phyloP scores from a whole-genome alignment of 2,888 invertebrate species.

The Tipula lateralis region DNA sequence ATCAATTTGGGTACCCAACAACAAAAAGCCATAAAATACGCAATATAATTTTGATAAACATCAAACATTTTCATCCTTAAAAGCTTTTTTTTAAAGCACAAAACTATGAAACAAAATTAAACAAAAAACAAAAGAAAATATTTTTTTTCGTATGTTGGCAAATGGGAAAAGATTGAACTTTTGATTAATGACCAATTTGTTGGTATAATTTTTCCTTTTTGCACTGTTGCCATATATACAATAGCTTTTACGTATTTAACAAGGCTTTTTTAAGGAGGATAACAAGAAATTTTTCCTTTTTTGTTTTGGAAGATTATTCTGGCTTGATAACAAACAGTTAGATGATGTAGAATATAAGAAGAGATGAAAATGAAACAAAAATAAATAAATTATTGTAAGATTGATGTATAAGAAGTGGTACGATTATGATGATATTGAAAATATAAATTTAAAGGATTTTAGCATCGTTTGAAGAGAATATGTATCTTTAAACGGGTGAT shows the following conservation, averaged over 20 bases:
- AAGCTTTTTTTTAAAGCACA: background rate
- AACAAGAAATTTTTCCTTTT: background rate
- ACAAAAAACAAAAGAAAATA: background rate
- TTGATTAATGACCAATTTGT: slow-evolving; percentile 24
- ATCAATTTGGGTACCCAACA: background rate
- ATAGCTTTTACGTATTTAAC: slow-evolving; percentile 14
- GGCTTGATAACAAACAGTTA: background rate
- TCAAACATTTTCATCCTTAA: slow-evolving; percentile 9
- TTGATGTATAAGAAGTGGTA: background rate
- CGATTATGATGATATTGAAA: background rate
- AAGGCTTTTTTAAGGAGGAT: background rate
- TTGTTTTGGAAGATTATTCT: background rate
- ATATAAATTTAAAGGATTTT: background rate
- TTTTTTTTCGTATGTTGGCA: background rate
- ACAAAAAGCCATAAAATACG: background rate
- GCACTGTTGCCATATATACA: background rate
- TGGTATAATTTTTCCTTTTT: background rate
- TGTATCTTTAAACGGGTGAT: background rate
- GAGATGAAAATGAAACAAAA: background rate
- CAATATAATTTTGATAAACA: background rate
- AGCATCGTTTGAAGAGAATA: background rate
- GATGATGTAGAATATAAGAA: background rate
- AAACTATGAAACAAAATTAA: background rate
- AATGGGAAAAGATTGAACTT: slow-evolving; percentile 11
- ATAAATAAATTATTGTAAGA: background rate